These are phyloP conservation scores for Miniopterus natalensis DNA, from an alignment of 2,113 vertebrate genomes.

Conservation along the genomic window DNA sequence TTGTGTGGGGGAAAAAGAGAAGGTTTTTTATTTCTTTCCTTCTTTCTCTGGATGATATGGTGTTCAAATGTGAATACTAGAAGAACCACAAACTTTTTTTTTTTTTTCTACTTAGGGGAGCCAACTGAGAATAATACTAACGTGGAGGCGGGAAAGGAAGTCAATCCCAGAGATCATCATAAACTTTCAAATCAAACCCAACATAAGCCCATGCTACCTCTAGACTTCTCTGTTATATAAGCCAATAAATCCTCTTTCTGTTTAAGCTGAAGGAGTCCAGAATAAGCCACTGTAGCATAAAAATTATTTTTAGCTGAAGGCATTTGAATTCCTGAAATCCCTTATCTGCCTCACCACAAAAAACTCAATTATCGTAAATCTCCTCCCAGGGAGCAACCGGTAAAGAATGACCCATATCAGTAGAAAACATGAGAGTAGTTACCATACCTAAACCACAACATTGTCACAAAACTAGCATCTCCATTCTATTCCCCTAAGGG, in stretches of 20 bases:
- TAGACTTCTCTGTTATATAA: constrained; percentile 12
- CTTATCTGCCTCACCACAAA: constrained; percentile 27
- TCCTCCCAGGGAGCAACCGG: background rate
- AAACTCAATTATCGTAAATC: constrained; percentile 20
- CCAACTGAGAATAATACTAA: constrained; percentile 29
- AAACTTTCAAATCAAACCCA: constrained; percentile 40
- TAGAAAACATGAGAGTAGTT: constrained; percentile 1
- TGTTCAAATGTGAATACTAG: constrained; percentile 3
- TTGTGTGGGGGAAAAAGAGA: background rate
- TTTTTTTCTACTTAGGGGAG: background rate
- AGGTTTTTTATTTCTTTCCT: background rate
- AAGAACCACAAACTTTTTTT: background rate
- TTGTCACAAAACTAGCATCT: constrained; percentile 30
- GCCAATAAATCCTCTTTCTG: constrained; percentile 46
- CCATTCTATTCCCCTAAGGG: background rate
- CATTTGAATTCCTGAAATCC: constrained; percentile 49
- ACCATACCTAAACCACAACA: constrained; percentile 17
- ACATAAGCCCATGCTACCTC: background rate
- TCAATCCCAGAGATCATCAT: background rate
- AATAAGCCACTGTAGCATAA: constrained; percentile 15
- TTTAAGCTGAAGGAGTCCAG: constrained; percentile 43
- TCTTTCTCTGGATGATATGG: background rate
- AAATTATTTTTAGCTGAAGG: constrained; percentile 61
- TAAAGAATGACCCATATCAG: constrained; percentile 11
- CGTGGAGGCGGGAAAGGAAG: background rate